These are phyloP conservation scores for Phorcus lineatus DNA, from an alignment of 2,888 invertebrate species.

Conservation along the genomic window DNA sequence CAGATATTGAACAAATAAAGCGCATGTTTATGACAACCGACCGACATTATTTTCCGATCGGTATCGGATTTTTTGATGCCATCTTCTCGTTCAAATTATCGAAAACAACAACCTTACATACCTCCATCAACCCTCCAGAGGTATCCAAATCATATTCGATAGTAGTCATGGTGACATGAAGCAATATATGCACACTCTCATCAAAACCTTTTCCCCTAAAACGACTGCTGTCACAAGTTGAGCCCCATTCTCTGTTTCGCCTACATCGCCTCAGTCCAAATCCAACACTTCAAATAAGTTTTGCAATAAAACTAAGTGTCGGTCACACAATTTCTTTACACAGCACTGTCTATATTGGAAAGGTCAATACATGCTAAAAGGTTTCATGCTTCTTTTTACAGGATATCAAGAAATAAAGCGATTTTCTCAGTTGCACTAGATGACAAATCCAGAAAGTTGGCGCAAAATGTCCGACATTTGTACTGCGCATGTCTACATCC, in stretches of 20 bases:
- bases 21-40: too few species aligned
- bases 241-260: constrained; percentile 13
- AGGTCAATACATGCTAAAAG: neutral
- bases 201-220: neutral
- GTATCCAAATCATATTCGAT: constrained; percentile 86
- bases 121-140: constrained; percentile 91
- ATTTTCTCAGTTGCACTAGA: constrained; percentile 20
- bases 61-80: too few species aligned
- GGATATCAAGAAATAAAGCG: neutral
- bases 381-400: neutral
- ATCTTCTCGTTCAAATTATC: neutral
- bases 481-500: constrained; percentile 67
- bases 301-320: neutral
- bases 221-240: constrained; percentile 3
- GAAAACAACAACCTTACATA: constrained; percentile 77
- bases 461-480: constrained; percentile 71
- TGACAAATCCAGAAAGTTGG: constrained; percentile 60
- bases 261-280: constrained; percentile 1
- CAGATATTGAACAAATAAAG: too few species aligned
- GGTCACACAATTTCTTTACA: neutral
- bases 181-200: neutral
- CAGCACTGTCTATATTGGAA: neutral
- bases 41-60: too few species aligned
- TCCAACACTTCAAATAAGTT: neutral
- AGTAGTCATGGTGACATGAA: constrained; percentile 78